Percentiles rank a stretch among this genome's conserved stretches.
Evolutionary conservation across 2,797 vertebrate genomes (phyloP).

Genomic region (Hemibagrus guttatus): DNA sequence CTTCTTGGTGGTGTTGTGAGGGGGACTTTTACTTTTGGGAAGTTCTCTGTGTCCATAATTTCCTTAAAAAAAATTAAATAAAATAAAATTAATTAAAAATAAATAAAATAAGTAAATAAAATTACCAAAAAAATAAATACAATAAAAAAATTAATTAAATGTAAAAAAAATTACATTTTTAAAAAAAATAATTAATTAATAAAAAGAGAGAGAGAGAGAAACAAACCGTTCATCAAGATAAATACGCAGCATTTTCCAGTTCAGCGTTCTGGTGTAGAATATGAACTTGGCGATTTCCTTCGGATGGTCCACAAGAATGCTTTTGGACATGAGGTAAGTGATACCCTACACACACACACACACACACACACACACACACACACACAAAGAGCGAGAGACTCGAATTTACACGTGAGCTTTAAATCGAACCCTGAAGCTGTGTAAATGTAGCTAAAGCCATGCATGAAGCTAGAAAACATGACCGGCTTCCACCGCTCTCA

Average conservation of each 20-base stretch:
- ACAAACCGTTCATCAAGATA: constrained; percentile 95
- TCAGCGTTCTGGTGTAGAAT: constrained; percentile 94
- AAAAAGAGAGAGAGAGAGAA: background rate
- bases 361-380: constrained; percentile 40
- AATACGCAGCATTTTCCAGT: constrained; percentile 98
- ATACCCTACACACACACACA: constrained; percentile 79
- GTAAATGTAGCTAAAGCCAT: constrained; percentile 46
- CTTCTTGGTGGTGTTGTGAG: too few relatives aligned
- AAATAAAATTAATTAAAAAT: too few relatives aligned
- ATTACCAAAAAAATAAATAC: background rate
- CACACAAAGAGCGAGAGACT: constrained; percentile 12
- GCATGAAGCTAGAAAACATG: constrained; percentile 32
- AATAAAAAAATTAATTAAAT: too few relatives aligned
- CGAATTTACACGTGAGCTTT: constrained; percentile 29
- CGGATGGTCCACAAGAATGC: constrained; percentile 90
- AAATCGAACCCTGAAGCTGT: constrained; percentile 52
- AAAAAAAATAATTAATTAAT: too few relatives aligned
- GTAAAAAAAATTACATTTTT: too few relatives aligned
- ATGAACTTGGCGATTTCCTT: constrained; percentile 97
- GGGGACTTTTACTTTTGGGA: background rate
- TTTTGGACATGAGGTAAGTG: constrained; percentile 95
- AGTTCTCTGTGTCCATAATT: background rate
- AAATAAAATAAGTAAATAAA: too few relatives aligned
- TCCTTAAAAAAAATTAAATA: background rate
- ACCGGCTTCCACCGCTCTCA: background rate